These are phyloP conservation scores for Pteronura brasiliensis DNA, from an alignment of 2,113 vertebrate genomes.

Conservation along the genomic window DNA sequence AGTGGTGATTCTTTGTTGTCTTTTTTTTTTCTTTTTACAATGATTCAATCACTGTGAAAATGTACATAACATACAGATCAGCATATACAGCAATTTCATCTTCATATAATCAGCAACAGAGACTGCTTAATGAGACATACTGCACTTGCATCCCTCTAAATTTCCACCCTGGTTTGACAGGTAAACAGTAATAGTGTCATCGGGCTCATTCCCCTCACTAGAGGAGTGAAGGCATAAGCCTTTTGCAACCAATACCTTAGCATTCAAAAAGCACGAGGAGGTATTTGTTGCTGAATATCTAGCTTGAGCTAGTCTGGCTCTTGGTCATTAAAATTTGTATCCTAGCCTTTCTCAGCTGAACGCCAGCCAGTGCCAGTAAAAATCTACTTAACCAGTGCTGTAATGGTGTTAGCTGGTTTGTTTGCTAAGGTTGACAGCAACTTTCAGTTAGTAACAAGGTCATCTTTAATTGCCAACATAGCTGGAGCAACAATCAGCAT, in stretches of 20 bases:
- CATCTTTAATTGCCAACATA: conserved; percentile 75
- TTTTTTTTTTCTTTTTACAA: conserved; percentile 85
- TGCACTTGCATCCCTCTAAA: conserved; percentile 72
- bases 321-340: conserved; percentile 56
- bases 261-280: conserved; percentile 58
- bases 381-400: conserved; percentile 66
- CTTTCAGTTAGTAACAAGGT: conserved; percentile 76
- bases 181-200: conserved; percentile 63
- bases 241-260: conserved; percentile 66
- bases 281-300: conserved; percentile 71
- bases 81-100: conserved; percentile 87
- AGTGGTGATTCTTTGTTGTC: conserved; percentile 82
- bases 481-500: conserved; percentile 79
- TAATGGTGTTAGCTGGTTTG: conserved; percentile 64
- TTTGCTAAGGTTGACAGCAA: conserved; percentile 64
- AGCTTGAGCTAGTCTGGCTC: conserved; percentile 56
- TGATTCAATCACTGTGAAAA: conserved; percentile 88
- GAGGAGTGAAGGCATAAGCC: conserved; percentile 53
- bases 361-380: conserved; percentile 61
- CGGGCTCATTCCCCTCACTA: conserved; percentile 61
- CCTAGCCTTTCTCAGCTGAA: conserved; percentile 80
- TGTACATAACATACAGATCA: conserved; percentile 88
- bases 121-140: conserved; percentile 81
- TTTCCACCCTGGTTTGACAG: conserved; percentile 71
- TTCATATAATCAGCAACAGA: conserved; percentile 83